phyloP scores from a whole-genome alignment of 2,888 invertebrate species.

The Cactoblastis cactorum region DNA sequence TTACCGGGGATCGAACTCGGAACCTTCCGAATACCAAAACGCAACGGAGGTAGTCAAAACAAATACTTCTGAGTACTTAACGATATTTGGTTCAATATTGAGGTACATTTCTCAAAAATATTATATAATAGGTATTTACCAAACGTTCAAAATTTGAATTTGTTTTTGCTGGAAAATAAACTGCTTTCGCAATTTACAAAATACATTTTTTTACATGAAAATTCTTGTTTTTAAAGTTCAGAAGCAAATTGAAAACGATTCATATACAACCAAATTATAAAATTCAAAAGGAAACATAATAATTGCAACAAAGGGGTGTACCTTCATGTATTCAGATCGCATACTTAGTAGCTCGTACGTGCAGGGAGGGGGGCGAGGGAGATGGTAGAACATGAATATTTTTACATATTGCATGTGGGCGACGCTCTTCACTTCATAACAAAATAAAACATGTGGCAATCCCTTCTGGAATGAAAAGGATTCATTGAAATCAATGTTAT shows the following conservation, averaged over 20 bases:
- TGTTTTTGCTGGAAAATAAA: too few relatives aligned
- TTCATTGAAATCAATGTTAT: not conserved
- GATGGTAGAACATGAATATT: constrained; percentile 7
- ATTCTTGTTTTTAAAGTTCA: not conserved
- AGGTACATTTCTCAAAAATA: too few relatives aligned
- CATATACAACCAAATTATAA: not conserved
- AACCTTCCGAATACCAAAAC: too few relatives aligned
- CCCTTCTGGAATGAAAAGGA: not conserved
- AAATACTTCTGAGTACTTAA: too few relatives aligned
- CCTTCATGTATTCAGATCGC: not conserved
- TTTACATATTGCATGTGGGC: constrained; percentile 11
- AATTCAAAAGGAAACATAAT: constrained; percentile 10
- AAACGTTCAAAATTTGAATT: too few relatives aligned
- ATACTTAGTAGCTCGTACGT: constrained; percentile 12
- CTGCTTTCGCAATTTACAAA: too few relatives aligned
- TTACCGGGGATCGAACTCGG: too few relatives aligned
- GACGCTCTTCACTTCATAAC: constrained; percentile 7
- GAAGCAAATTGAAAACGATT: not conserved
- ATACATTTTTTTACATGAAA: too few relatives aligned
- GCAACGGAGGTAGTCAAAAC: too few relatives aligned
- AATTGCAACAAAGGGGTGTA: constrained; percentile 6
- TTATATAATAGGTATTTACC: too few relatives aligned
- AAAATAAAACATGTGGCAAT: not conserved
- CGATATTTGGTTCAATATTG: too few relatives aligned
- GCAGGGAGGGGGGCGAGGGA: not conserved